These are phyloP conservation scores for Spinus olivaceus DNA, from an alignment of 2,797 vertebrate genomes.

Conservation along the genomic window DNA sequence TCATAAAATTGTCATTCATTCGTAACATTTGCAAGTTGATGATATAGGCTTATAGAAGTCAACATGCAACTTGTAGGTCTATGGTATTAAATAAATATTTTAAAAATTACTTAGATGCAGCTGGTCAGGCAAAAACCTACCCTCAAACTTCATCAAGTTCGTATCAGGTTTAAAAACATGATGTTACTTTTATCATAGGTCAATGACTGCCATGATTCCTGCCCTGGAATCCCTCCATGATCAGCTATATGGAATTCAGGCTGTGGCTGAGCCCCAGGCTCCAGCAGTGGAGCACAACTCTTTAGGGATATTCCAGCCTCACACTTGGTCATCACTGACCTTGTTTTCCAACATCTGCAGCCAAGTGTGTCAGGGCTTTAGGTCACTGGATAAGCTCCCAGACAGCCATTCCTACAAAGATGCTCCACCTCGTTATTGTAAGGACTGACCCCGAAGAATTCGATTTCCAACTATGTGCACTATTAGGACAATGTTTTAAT, in stretches of 20 bases:
- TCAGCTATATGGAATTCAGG: not conserved
- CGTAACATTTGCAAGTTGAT: conserved; percentile 54
- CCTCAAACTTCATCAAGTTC: conserved; percentile 2
- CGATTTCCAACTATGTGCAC: not conserved
- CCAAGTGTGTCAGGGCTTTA: not conserved
- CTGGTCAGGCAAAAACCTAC: conserved; percentile 25
- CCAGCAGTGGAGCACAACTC: not conserved
- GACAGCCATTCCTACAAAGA: not conserved
- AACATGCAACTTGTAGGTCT: conserved; percentile 60
- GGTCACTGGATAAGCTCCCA: not conserved
- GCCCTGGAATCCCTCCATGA: not conserved
- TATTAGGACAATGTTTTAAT: conserved; percentile 16
- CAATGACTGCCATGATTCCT: not conserved
- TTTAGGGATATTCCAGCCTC: not conserved
- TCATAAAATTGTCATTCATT: conserved; percentile 56
- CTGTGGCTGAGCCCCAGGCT: not conserved
- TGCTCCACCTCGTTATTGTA: not conserved
- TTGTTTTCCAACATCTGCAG: not conserved
- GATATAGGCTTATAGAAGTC: conserved; percentile 15
- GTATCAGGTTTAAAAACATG: not conserved
- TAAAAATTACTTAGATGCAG: conserved; percentile 31
- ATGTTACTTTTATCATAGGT: not conserved
- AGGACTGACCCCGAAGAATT: not conserved
- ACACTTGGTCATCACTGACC: not conserved
- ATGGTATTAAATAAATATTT: conserved; percentile 50